Evolutionary conservation across 2,113 vertebrate species (phyloP), one percentile per base, ranked within the genome.

Genomic region (Uria lomvia): DNA sequence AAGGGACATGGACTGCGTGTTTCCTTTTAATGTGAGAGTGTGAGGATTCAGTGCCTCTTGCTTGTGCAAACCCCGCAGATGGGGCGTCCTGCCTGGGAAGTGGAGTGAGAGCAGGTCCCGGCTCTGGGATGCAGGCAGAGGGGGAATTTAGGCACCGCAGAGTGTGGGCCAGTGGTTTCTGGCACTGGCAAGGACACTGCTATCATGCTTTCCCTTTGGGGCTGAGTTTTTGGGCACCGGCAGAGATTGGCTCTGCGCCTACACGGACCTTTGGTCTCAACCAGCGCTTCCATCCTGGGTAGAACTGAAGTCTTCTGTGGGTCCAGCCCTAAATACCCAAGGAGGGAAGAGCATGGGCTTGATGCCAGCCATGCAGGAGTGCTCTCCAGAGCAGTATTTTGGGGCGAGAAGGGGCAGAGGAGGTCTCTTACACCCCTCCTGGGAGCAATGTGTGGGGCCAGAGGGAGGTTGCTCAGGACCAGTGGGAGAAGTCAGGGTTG

Each of bases 381-480:
- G 15, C 15, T 78, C 45, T 52, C n/a, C n/a, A 49, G 30, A 67
- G 27, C n/a, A 62, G 19, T 8, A 4, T 87, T 83, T 71, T 67
- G 72, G 81, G 52, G 58, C 53, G 34, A 80, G 47, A 42, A 58
- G 38, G 17, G 26, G 11, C 15, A 72, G 21, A 53, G 32, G 6
- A 34, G 2, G 1, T 65, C 29, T 40, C 27, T 40, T 40, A 23
- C n/a, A 23, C 27, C 12, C 10, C 24, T 67, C 20, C 38, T 53
- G 2, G 9, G 47, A 67, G 26, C 42, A 9, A 15, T 0, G 4
- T 9, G 22, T 32, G 17, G 68, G 63, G 13, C 49, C 5, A 12
- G 14, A 42, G 34, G 32, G 43, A 63, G 15, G 26, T 66, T 60
- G 30, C 30, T 60, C 9, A 30, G 52, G 62, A 36, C 12, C 20